Evolutionary conservation across 2,113 vertebrate species (phyloP), one percentile per base, ranked within the genome.

Genomic region (Phasianus colchicus): DNA sequence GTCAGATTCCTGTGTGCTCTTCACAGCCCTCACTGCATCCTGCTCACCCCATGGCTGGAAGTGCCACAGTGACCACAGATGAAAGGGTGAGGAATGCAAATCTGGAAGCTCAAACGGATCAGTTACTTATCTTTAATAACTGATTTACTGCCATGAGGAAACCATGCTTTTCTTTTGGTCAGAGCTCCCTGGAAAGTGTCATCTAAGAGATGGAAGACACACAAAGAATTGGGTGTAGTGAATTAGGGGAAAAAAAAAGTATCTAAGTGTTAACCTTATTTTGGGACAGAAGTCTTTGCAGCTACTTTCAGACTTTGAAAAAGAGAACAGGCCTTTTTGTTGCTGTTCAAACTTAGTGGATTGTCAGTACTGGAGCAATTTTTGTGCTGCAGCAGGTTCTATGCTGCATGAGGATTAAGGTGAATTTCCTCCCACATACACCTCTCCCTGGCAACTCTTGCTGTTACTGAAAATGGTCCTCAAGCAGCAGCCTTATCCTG

Each of bases 11-110:
- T 52, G 78, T 3, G 0, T 1, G 5, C 63, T 90, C 36, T 61
- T 96, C 76, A 83, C 78, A 93, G 90, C 85, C 86, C 22, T 86
- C 67, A 63, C 57, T 25, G 10, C 30, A 83, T 14, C 25, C 71
- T 19, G 57, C 83, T 72, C 76, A 5, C 52, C 90, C 61, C 66
- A 76, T 75, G 77, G 71, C 82, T 30, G 84, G 92, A 60, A 80
- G 88, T 40, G 38, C 61, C 82, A 48, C 73, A 38, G 42, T 24
- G 83, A 83, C 3, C 10, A 69, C 34, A 50, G 42, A 76, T 48
- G 74, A 83, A 70, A 64, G 86, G 84, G 14, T 48, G 57, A 86
- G 14, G 34, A 88, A 34, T 52, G 80, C 57, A 60, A 89, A 86
- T 38, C 30, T 48, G 52, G 27, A 21, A 71, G 57, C n/a, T 73